Conservation (phyloP, 2,797 vertebrate genomes). For the Gymnothorax reevesii region DNA sequence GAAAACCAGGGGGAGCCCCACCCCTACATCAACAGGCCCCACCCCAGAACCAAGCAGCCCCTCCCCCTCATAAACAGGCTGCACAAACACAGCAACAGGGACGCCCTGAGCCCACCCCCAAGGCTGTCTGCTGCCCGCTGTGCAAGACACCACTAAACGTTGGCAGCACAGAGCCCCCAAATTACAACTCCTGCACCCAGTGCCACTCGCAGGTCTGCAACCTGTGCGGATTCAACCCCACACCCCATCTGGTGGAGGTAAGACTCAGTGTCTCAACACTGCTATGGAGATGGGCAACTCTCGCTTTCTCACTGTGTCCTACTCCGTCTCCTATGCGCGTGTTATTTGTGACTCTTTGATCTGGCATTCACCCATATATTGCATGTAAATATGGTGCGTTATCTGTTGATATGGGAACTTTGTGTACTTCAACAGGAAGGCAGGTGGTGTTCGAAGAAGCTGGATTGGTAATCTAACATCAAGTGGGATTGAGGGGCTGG, state of each 20-base stretch:
- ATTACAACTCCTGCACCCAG: slow-evolving; percentile 93
- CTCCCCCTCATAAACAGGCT: slow-evolving; percentile 42
- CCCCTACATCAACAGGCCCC: slow-evolving; percentile 58
- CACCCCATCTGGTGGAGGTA: slow-evolving; percentile 96
- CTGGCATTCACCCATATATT: not conserved
- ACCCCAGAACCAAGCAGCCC: slow-evolving; percentile 48
- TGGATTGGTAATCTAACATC: too few relatives aligned
- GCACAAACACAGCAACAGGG: slow-evolving; percentile 52
- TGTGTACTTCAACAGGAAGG: not conserved
- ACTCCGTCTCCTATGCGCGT: too few relatives aligned
- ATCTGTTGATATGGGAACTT: not conserved
- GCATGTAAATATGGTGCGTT: not conserved
- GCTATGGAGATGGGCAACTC: not conserved
- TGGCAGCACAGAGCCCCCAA: slow-evolving; percentile 79
- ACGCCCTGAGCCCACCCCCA: slow-evolving; percentile 77
- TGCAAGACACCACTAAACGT: slow-evolving; percentile 94
- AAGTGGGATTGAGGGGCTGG: too few relatives aligned
- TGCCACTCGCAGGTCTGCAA: slow-evolving; percentile 94
- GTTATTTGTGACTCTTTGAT: not conserved
- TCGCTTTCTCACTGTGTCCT: not conserved
- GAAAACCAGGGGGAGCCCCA: slow-evolving; percentile 59
- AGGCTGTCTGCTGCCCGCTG: slow-evolving; percentile 83
- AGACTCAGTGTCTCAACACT: slow-evolving; percentile 51
- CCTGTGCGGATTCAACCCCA: slow-evolving; percentile 97
- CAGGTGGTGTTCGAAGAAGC: not conserved